Base-by-base conservation (phyloP, 1,140 invertebrate genomes). In the Oedothorax gibbosus region DNA sequence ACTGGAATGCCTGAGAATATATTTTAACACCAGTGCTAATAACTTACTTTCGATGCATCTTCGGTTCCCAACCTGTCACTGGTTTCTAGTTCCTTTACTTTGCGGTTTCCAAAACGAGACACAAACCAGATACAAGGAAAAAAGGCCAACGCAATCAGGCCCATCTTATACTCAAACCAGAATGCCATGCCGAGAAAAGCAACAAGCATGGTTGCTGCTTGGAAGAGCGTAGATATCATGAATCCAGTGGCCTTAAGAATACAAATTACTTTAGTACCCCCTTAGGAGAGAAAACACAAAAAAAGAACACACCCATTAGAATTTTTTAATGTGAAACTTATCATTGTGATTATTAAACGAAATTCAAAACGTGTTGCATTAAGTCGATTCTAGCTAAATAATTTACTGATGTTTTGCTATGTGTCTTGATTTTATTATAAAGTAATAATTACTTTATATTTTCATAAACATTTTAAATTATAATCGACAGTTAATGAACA, bases 101-200 rank as follows among this genome's bases (percentile, higher is more conserved):
- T 91, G 82, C 92, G 92, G 18, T 93, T 92, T 89, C 97, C 94
- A 35, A 97, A 91, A 86, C 94, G 94, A 0, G 96, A 93, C 0
- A 94, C 93, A 0, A 92, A 89, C 9, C 97, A 91, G 2, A 97
- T 94, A 35, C 97, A 88, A 2, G 96, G 96, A 20, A 96, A 92
- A 86, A 96, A 95, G 7, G 93, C 92, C 2, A 95, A 89, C 0
- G 94, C 93, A 0, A 97, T 93, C 0, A 96, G 88, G 0, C 95
- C 95, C 88, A 97, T 91, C 88, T 95, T 94, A 94, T 95, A 96
- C 77, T 95, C 93, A 89, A 93, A 96, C 80, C 92, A 93, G 89
- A 97, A 92, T 1, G 95, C 93, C 51, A 97, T 89, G 0, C 93
- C 89, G 73, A 96, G 91, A 3, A 94, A 93, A 6, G 95, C 90